Evolutionary conservation across 2,113 vertebrate species (phyloP).

Genomic region (Rhea pennata): DNA sequence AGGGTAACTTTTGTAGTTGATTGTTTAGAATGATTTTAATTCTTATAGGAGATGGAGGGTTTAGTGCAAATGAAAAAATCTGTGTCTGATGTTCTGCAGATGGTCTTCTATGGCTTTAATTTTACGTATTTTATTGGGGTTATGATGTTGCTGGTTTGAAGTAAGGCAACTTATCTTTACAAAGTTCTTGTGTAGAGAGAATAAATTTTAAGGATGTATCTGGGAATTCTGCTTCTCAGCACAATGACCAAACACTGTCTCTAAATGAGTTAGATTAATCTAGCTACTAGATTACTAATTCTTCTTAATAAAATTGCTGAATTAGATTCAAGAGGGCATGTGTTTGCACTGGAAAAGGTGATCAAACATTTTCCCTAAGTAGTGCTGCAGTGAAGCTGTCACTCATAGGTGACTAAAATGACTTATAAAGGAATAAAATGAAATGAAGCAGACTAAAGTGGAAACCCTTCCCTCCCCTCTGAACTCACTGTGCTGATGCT

Average conservation of each 20-base stretch:
- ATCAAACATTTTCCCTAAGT: background rate
- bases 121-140: background rate
- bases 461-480: background rate
- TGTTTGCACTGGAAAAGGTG: background rate
- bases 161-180: background rate
- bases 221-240: background rate
- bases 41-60: background rate
- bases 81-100: background rate
- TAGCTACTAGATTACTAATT: background rate
- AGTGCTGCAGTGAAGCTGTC: background rate
- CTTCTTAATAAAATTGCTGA: background rate
- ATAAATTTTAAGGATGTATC: background rate
- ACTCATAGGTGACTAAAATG: background rate
- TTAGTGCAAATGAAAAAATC: slow-evolving; percentile 10
- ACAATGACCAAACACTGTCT: background rate
- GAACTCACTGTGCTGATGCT: background rate
- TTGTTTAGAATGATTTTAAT: background rate
- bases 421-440: background rate
- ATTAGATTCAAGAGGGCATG: background rate
- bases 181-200: background rate
- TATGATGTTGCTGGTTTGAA: background rate
- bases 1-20: background rate
- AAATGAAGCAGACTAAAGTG: background rate
- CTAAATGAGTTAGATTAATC: background rate
- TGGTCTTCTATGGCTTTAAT: background rate